Conservation (phyloP, 2,888 invertebrate species). For the Leucoma salicis region DNA sequence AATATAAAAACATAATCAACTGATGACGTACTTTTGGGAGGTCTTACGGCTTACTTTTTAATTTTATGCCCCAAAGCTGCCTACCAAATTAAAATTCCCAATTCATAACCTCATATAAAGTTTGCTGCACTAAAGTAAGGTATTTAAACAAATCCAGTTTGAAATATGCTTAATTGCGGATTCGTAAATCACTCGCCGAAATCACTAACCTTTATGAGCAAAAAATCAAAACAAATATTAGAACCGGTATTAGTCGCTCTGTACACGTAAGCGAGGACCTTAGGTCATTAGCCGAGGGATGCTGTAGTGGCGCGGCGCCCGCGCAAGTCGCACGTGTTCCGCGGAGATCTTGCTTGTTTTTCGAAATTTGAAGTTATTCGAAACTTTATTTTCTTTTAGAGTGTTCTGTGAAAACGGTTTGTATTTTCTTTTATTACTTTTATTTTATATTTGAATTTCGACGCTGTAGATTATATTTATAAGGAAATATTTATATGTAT, state of each 20-base stretch:
- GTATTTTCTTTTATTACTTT: constrained; percentile 10
- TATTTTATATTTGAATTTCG: not conserved
- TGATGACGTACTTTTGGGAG: no score
- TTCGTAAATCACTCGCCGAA: not conserved
- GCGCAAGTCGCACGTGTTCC: constrained; percentile 31
- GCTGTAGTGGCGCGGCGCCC: constrained; percentile 35
- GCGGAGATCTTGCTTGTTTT: constrained; percentile 6
- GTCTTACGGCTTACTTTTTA: no score
- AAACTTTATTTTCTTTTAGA: constrained; percentile 12
- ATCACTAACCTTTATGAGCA: not conserved
- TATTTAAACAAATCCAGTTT: not conserved
- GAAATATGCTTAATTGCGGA: not conserved
- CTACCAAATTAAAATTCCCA: no score
- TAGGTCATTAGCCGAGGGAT: constrained; percentile 35
- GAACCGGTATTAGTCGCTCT: constrained; percentile 22
- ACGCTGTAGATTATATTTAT: no score
- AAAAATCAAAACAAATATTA: constrained; percentile 2
- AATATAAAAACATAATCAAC: no score
- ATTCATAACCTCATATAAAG: no score
- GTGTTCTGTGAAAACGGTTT: constrained; percentile 21
- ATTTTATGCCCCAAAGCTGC: no score
- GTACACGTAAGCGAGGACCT: constrained; percentile 1
- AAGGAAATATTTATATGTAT: no score
- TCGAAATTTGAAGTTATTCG: constrained; percentile 10
- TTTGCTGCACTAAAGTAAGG: not conserved